Evolutionary conservation across 2,113 vertebrate species (phyloP), one percentile per base, ranked within the genome.

Genomic region (Catharus bicknelli): DNA sequence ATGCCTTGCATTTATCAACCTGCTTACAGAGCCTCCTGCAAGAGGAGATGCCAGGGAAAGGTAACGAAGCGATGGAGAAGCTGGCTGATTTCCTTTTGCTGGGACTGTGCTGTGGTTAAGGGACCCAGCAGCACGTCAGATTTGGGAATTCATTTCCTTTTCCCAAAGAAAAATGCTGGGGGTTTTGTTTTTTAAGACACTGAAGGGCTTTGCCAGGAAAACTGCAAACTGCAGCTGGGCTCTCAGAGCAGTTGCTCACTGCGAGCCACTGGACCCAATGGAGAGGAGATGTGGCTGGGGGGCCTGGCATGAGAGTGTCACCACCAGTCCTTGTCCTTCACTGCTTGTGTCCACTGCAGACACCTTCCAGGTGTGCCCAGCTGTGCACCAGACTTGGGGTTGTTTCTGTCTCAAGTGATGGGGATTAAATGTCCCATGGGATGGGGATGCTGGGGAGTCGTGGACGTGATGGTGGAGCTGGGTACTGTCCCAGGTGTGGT

Each of bases 31-130:
- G 61, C 58, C 57, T 78, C 40, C 81, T 64, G 73, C 40, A n/a
- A 29, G 69, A 69, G 42, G 26, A 90, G 67, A 29, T 8, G 5
- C 55, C 6, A 4, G 59, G 29, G 29, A 68, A 80, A 79, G 83
- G 70, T 69, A 80, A 79, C 1, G 1, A 42, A 57, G 74, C 2
- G 3, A 50, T 36, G 62, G 53, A 63, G 42, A 32, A 74, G 42
- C 75, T 5, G 16, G 32, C 43, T 70, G 47, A 40, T 66, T 75
- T 83, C 66, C 59, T 69, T 26, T 4, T 22, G 32, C 66, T 0
- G 1, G 30, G 58, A 3, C 19, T 10, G 10, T 1, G 7, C 58
- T 0, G 0, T 38, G 77, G 21, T 32, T 70, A 27, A 78, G 34
- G 74, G 43, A 70, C 9, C 23, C 25, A 53, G 29, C 32, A 54